These are phyloP conservation scores for Rosalia funebris DNA, from an alignment of 2,888 invertebrate genomes.

Conservation along the genomic window DNA sequence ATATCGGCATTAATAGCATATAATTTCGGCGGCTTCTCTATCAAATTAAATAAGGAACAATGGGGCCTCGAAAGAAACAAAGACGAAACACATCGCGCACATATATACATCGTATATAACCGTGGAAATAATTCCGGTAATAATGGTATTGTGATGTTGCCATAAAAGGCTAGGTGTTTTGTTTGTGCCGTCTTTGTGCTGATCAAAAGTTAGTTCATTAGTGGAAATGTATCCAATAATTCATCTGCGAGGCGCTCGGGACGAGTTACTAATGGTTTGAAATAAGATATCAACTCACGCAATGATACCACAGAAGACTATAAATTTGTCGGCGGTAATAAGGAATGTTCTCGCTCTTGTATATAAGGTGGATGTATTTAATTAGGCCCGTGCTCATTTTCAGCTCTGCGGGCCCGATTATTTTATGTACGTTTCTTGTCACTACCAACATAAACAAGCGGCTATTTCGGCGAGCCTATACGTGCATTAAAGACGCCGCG, in stretches of 20 bases:
- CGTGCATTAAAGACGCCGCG: too few relatives aligned
- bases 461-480: too few relatives aligned
- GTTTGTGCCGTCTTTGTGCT: slow-evolving; percentile 55
- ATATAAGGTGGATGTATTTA: slow-evolving; percentile 35
- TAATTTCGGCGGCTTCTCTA: slow-evolving; percentile 20
- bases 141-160: slow-evolving; percentile 43
- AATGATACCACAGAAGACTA: slow-evolving; percentile 60
- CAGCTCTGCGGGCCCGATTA: slow-evolving; percentile 25
- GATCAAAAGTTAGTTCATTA: slow-evolving; percentile 64
- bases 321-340: slow-evolving; percentile 60
- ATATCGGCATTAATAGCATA: slow-evolving; percentile 21
- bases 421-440: slow-evolving; percentile 26
- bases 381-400: slow-evolving; percentile 37
- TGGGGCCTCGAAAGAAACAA: slow-evolving; percentile 39
- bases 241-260: slow-evolving; percentile 56
- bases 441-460: slow-evolving; percentile 22
- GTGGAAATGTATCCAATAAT: slow-evolving; percentile 63
- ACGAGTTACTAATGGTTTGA: slow-evolving; percentile 63
- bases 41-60: slow-evolving; percentile 37
- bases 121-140: slow-evolving; percentile 46
- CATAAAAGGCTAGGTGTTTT: slow-evolving; percentile 53
- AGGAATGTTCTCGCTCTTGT: slow-evolving; percentile 53
- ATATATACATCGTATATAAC: slow-evolving; percentile 13
- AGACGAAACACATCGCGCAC: slow-evolving; percentile 35
- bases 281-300: slow-evolving; percentile 66